Evolutionary conservation across 2,113 vertebrate species (phyloP).

Genomic region (Laticauda colubrina): DNA sequence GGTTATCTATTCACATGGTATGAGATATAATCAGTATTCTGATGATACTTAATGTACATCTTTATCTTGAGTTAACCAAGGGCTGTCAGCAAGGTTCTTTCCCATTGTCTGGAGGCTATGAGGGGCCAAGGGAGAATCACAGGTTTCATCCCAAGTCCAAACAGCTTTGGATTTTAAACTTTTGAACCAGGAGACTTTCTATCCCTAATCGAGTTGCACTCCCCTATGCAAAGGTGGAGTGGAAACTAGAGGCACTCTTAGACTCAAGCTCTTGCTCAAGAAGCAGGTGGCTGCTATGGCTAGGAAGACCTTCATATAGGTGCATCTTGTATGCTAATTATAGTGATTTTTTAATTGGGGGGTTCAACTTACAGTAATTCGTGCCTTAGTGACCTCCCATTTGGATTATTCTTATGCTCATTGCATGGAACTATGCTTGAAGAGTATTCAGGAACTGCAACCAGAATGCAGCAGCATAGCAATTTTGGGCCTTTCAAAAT

Average conservation of each 20-base stretch:
- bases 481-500: neutral
- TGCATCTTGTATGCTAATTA: neutral
- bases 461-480: neutral
- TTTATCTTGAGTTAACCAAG: neutral
- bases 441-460: neutral
- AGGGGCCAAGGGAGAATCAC: no score
- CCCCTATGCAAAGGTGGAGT: neutral
- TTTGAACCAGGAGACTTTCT: neutral
- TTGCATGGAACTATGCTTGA: neutral
- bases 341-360: neutral
- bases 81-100: neutral
- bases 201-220: neutral
- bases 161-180: neutral
- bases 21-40: neutral
- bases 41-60: neutral
- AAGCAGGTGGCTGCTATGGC: neutral
- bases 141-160: neutral
- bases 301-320: neutral
- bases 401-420: neutral
- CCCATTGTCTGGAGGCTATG: neutral
- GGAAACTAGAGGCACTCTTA: neutral
- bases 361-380: neutral
- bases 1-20: neutral
- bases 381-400: neutral
- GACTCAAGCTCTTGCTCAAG: neutral